Conservation (phyloP, 1,140 invertebrate species). For the Grapholita molesta region DNA sequence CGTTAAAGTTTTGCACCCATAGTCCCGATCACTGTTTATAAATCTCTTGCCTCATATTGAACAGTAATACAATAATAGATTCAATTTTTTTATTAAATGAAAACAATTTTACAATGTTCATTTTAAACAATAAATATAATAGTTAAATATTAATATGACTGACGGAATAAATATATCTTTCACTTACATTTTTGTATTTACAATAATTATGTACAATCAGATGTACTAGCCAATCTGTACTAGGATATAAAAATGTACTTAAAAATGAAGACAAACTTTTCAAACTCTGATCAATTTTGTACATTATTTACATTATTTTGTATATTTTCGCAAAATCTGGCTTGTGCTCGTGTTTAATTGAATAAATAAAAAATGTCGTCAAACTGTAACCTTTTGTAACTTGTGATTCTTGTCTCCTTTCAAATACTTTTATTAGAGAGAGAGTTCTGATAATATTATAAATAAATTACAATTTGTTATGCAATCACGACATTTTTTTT, state of each 20-base stretch:
- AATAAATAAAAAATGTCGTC: neutral
- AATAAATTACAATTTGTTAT: too few relatives aligned
- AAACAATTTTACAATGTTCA: slow-evolving; percentile 71
- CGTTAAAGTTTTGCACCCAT: too few relatives aligned
- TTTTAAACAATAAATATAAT: slow-evolving; percentile 72
- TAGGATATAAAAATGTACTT: slow-evolving; percentile 49
- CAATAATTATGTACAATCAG: slow-evolving; percentile 61
- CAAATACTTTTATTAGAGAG: too few relatives aligned
- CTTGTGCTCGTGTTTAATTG: too few relatives aligned
- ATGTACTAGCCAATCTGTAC: slow-evolving; percentile 44
- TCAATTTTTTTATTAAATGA: slow-evolving; percentile 67
- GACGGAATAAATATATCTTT: slow-evolving; percentile 71
- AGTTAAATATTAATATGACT: slow-evolving; percentile 61
- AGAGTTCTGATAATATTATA: too few relatives aligned
- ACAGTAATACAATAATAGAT: slow-evolving; percentile 22
- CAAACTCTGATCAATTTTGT: slow-evolving; percentile 48
- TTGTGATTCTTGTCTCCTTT: too few relatives aligned
- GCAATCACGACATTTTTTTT: too few relatives aligned
- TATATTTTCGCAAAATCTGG: neutral
- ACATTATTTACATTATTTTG: slow-evolving; percentile 60
- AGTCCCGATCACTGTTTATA: too few relatives aligned
- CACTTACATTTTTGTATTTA: slow-evolving; percentile 57
- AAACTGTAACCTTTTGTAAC: too few relatives aligned
- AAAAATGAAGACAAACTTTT: slow-evolving; percentile 33
- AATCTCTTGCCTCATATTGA: neutral